A percentile compares a stretch with the other conserved stretches of the same genome.
Conservation (phyloP, 53 echinoderm and acorn worm species). For the Temnopleurus reevesii region DNA sequence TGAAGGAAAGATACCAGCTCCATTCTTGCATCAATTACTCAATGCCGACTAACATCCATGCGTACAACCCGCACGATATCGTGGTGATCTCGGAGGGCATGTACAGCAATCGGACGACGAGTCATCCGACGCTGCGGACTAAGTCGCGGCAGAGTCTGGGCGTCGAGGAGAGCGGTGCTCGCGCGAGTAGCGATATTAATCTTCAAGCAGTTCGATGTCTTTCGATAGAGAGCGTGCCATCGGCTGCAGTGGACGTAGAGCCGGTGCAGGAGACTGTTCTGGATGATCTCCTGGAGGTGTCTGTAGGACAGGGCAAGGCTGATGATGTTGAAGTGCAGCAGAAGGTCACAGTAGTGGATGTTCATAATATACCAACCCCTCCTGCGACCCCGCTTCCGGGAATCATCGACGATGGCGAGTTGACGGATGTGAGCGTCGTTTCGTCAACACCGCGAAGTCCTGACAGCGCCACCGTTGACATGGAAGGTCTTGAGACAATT, state of each 20-base stretch:
- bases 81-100: constrained; percentile 86
- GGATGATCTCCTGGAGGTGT: constrained; percentile 67
- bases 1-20: constrained; percentile 72
- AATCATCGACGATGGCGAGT: constrained; percentile 54
- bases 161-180: constrained; percentile 49
- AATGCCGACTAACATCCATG: constrained; percentile 91
- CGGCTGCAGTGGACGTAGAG: constrained; percentile 32
- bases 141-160: constrained; percentile 57
- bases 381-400: constrained; percentile 62
- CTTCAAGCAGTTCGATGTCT: constrained; percentile 77
- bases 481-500: constrained; percentile 47
- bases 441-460: constrained; percentile 16
- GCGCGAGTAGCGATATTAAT: constrained; percentile 86
- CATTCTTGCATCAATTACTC: constrained; percentile 87
- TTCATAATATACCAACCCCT: constrained; percentile 41
- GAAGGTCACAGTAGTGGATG: constrained; percentile 31
- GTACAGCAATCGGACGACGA: constrained; percentile 87
- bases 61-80: constrained; percentile 83
- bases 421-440: constrained; percentile 31
- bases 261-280: constrained; percentile 24
- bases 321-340: not conserved
- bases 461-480: constrained; percentile 28
- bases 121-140: constrained; percentile 80
- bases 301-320: constrained; percentile 50
- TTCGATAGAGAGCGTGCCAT: constrained; percentile 88